A percentile compares a stretch with the other conserved stretches of the same genome.
Conservation (phyloP, 2,797 vertebrate genomes). For the Danio kyathit region DNA sequence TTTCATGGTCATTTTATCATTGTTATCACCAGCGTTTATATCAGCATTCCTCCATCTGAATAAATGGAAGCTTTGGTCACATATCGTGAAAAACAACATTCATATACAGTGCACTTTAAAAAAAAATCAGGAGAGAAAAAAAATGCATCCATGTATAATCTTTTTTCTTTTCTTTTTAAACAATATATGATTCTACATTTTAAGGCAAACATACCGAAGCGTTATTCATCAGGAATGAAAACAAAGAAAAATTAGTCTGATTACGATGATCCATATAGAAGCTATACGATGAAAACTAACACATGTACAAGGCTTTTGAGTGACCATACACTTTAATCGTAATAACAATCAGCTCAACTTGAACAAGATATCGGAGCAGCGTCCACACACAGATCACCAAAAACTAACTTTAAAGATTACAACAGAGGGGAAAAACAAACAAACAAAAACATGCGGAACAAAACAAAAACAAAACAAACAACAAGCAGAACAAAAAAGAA, state of each 20-base stretch:
- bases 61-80: conserved; percentile 81
- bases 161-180: conserved; percentile 75
- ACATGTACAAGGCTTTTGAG: conserved; percentile 83
- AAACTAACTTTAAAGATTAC: conserved; percentile 75
- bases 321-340: conserved; percentile 83
- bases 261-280: conserved; percentile 77
- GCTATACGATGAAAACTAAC: conserved; percentile 82
- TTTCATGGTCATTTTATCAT: conserved; percentile 55
- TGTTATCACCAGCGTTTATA: conserved; percentile 58
- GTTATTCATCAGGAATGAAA: conserved; percentile 84
- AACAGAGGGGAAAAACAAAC: conserved; percentile 64
- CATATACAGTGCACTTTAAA: conserved; percentile 75
- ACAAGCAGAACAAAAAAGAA: too few species aligned
- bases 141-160: conserved; percentile 78
- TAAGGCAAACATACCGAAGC: conserved; percentile 95
- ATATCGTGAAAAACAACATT: conserved; percentile 76
- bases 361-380: conserved; percentile 70
- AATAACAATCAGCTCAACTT: conserved; percentile 78
- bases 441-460: conserved; percentile 16
- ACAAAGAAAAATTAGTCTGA: conserved; percentile 75
- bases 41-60: conserved; percentile 69
- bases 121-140: conserved; percentile 48
- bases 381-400: conserved; percentile 72
- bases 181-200: conserved; percentile 88
- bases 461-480: too few species aligned